Conservation (phyloP, 2,113 vertebrate species). For the Piliocolobus tephrosceles region DNA sequence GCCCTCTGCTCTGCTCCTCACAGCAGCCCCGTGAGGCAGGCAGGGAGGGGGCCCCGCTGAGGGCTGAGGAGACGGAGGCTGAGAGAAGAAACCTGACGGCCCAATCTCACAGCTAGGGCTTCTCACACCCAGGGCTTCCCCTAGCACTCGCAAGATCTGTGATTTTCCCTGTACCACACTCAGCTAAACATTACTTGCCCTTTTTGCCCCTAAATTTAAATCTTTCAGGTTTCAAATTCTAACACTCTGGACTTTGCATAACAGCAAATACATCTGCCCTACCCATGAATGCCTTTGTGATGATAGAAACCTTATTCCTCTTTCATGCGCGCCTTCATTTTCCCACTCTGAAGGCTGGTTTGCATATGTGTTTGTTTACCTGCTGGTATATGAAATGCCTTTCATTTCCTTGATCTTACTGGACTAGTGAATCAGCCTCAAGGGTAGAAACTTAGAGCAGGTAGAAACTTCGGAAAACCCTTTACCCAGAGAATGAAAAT, state of each 20-base stretch:
- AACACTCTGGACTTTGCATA: background rate
- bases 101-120: background rate
- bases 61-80: background rate
- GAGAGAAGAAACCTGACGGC: rapidly evolving
- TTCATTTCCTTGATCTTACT: background rate
- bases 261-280: background rate
- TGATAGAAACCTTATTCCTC: background rate
- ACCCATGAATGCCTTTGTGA: background rate
- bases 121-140: background rate
- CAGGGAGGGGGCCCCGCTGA: rapidly evolving
- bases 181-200: background rate
- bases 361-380: background rate
- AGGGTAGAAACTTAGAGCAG: background rate
- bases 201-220: background rate
- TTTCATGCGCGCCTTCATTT: background rate
- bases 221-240: background rate
- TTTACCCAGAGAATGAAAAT: background rate
- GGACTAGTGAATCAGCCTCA: background rate
- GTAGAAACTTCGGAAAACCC: background rate
- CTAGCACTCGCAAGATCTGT: background rate
- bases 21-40: background rate
- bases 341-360: background rate
- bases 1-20: background rate
- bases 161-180: background rate
- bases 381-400: background rate